These are phyloP conservation scores for Syngnathus acus DNA, from an alignment of 2,797 vertebrate species.

Conservation along the genomic window DNA sequence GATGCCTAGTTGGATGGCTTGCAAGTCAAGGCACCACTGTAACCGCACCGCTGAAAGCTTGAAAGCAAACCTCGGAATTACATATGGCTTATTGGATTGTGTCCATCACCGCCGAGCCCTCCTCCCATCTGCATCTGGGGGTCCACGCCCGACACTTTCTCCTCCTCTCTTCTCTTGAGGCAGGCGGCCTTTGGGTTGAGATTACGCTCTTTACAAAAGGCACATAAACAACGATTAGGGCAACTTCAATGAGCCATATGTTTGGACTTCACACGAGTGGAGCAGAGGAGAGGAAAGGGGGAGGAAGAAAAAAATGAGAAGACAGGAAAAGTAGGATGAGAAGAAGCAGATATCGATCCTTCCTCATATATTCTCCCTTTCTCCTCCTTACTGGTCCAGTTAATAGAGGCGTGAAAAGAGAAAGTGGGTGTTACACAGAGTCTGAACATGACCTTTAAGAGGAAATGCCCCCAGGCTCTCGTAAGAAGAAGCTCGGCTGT, in stretches of 20 bases:
- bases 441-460: constrained; percentile 13
- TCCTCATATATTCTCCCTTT: constrained; percentile 43
- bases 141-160: constrained; percentile 89
- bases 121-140: constrained; percentile 87
- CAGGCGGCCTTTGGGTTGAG: constrained; percentile 97
- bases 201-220: constrained; percentile 80
- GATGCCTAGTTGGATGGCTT: background rate
- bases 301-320: constrained; percentile 20
- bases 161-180: constrained; percentile 96
- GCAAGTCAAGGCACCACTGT: background rate
- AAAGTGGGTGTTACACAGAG: constrained; percentile 23
- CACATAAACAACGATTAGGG: constrained; percentile 5
- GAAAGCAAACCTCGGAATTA: constrained; percentile 64
- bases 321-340: constrained; percentile 16
- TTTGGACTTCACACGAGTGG: background rate
- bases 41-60: background rate
- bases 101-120: constrained; percentile 81
- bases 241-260: background rate
- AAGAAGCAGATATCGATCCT: constrained; percentile 36
- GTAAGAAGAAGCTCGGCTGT: constrained; percentile 16
- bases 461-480: constrained; percentile 20
- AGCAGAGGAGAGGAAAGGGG: constrained; percentile 10
- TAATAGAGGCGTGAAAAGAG: constrained; percentile 25
- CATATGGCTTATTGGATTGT: constrained; percentile 85
- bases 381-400: constrained; percentile 18